Base-by-base conservation (phyloP, 2,888 invertebrate genomes). In the Heliconius ethilla region DNA sequence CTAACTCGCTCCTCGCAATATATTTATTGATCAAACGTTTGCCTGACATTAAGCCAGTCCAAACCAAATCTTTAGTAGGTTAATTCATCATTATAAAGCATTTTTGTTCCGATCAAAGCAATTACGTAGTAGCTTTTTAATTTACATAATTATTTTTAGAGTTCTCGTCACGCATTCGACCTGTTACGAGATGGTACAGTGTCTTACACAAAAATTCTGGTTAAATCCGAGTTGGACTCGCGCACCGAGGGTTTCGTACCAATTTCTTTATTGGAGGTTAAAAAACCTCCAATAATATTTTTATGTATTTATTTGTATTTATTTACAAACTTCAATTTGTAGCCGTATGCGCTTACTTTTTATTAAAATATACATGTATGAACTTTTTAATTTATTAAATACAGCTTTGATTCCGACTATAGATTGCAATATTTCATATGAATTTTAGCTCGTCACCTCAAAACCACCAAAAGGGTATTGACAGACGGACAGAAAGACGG, bases 131-230 rank as follows among this genome's bases (percentile, higher is more conserved):
- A 59, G 69, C 33, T 59, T 72, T 72, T 33, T 72, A 55, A 72
- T 72, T 72, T 59, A 59, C 72, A 37, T 72, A 55, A 55, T 72
- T 33, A 72, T 72, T 59, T 72, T 59, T 59, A 72, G 33, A 15
- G 33, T 29, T 15, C 55, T 22, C 33, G 59, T 72, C 72, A 72
- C 72, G 72, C 72, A 59, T 15, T 33, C 25, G 59, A n/a, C 29
- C n/a, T n/a, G 59, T 33, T 9, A 33, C 72, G 29, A 59, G n/a
- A 33, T 72, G 59, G 72, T 25, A 72, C 59, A n/a, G 9, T 33
- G 13, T 2, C 55, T 37, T 33, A 51, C 18, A 51, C 18, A 51
- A 51, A 51, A 37, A 67, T n/a, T 22, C 9, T 5, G 10, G 3
- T 10, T 18, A 37, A 59, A 4, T 4, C 51, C 51, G 18, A 22